Evolutionary conservation across 2,888 invertebrate genomes (phyloP).

Genomic region (Dicycla oo): DNA sequence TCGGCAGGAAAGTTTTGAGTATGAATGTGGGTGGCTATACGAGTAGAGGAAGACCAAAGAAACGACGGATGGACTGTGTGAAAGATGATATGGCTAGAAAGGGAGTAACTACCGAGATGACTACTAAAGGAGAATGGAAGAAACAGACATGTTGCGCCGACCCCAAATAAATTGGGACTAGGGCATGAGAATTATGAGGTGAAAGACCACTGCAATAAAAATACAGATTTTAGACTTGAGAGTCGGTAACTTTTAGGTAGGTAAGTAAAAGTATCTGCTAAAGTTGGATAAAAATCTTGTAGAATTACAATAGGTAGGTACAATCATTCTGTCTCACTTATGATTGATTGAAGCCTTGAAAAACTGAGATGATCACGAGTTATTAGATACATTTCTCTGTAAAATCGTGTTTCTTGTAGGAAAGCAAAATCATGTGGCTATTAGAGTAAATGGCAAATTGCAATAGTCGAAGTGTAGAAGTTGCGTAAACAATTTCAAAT

Average conservation of each 20-base stretch:
- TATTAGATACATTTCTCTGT: constrained; percentile 21
- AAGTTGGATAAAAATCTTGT: constrained; percentile 12
- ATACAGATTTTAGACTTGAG: background rate
- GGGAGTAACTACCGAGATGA: too few relatives aligned
- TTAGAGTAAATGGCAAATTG: constrained; percentile 19
- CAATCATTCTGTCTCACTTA: constrained; percentile 18
- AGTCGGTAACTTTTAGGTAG: background rate
- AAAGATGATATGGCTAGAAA: too few relatives aligned
- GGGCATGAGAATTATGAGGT: background rate
- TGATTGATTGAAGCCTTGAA: constrained; percentile 37
- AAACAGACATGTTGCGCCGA: too few relatives aligned
- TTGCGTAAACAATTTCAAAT: constrained; percentile 6
- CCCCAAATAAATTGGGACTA: too few relatives aligned
- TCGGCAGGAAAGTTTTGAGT: too few relatives aligned
- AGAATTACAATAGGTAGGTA: background rate
- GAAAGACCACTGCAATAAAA: too few relatives aligned
- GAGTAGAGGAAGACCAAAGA: too few relatives aligned
- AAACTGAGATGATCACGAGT: constrained; percentile 20
- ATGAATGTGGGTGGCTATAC: too few relatives aligned
- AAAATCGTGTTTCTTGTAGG: constrained; percentile 26
- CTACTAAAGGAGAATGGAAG: too few relatives aligned
- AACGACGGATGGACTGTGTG: too few relatives aligned
- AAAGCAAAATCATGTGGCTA: constrained; percentile 25
- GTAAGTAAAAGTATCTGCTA: background rate
- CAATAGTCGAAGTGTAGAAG: background rate